Percentiles rank a stretch among this genome's conserved stretches.
Evolutionary conservation across 2,888 invertebrate genomes (phyloP).

Genomic region (Frankliniella fusca): DNA sequence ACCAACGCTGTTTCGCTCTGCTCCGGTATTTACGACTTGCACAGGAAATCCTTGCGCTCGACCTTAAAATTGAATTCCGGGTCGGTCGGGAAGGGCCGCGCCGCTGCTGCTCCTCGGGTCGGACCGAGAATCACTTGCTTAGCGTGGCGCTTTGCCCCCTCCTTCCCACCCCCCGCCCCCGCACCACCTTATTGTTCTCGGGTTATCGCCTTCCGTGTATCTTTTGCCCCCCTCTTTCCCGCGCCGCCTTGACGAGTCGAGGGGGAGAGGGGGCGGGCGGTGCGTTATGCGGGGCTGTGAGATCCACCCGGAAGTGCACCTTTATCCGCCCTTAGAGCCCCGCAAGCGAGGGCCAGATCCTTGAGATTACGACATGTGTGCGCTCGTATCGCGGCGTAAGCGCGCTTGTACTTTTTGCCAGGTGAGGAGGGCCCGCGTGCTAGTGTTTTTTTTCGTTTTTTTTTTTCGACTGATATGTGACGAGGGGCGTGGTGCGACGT

Average conservation of each 20-base stretch:
- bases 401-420: too few species aligned
- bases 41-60: background rate
- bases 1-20: slow-evolving; percentile 29
- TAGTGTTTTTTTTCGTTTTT: too few species aligned
- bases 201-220: background rate
- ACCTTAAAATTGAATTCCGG: background rate
- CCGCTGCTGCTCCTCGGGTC: background rate
- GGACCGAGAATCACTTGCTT: background rate
- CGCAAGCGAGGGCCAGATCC: too few species aligned
- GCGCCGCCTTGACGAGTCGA: too few species aligned
- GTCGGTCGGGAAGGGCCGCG: background rate
- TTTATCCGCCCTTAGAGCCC: background rate
- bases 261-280: too few species aligned
- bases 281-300: too few species aligned
- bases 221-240: too few species aligned
- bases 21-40: slow-evolving; percentile 26
- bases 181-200: background rate
- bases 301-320: background rate
- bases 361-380: too few species aligned
- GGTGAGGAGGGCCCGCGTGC: too few species aligned
- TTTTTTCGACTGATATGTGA: too few species aligned
- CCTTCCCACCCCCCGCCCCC: background rate
- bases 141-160: background rate
- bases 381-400: too few species aligned
- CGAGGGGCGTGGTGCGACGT: too few species aligned